Base-by-base conservation (phyloP, 2,113 vertebrate genomes). In the Petromus typicus region DNA sequence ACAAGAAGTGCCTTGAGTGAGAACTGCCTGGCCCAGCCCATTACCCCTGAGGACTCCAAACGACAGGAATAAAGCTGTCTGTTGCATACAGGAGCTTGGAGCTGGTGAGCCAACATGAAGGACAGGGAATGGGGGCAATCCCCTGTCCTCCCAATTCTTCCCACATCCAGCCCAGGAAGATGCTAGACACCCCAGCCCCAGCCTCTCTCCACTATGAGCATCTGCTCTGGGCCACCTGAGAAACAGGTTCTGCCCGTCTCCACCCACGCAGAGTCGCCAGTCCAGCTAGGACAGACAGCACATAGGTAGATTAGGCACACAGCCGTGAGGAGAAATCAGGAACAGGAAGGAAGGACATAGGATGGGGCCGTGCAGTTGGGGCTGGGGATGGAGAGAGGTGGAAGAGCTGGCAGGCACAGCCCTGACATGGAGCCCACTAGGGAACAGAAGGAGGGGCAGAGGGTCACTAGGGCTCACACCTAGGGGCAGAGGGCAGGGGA, bases 161-260 rank as follows among this genome's bases (percentile, higher is more conserved):
- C 22, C 86, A 83, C 45, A 64, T 5, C 89, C 69, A 25, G 45
- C 30, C 13, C 3, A 34, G 56, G 30, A n/a, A 7, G 7, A 1
- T 1, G 32, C 75, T 54, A 48, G 0, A 40, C 16, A 27, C 64
- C 7, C 34, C 7, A 0, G 4, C 37, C 11, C 80, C 16, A n/a
- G 61, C 66, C 37, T 34, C 45, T 14, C 9, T 1, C 54, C 37
- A 25, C 93, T 43, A 51, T 20, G 56, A 61, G 37, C 66, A 54
- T 48, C 56, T 54, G 3, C 59, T 25, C 73, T 6, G 20, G 76
- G 63, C 43, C 45, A 37, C 89, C 67, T 0, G 23, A 66, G 64
- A 78, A 89, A 79, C 93, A 61, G 79, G 88, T 96, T 78, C 78
- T 6, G 6, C 89, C 81, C 23, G 25, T 89, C 93, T 63, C 86